phyloP scores from a whole-genome alignment of 2,113 vertebrate genomes.

The Orthonyx spaldingii region DNA sequence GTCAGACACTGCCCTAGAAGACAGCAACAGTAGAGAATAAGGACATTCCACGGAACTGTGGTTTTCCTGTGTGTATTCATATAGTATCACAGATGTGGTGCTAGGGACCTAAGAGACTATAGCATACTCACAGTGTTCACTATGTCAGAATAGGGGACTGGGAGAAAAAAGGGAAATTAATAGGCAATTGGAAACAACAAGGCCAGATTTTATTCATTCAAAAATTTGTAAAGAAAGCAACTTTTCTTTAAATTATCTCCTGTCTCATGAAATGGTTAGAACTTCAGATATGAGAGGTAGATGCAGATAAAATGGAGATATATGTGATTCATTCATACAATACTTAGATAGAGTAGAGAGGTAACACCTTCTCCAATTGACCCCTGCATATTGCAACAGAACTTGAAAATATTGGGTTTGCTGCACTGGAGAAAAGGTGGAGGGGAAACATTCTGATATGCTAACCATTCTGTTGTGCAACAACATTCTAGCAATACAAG shows the following conservation, averaged over 20 bases:
- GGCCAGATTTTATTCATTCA: not conserved
- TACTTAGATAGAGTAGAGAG: rapidly evolving
- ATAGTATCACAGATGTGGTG: not conserved
- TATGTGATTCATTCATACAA: not conserved
- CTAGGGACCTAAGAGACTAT: not conserved
- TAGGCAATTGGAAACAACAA: not conserved
- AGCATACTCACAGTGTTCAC: not conserved
- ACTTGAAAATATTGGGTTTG: not conserved
- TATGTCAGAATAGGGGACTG: not conserved
- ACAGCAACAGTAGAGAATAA: not conserved
- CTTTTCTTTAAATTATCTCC: not conserved
- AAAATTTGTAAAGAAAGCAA: not conserved
- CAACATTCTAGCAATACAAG: not conserved
- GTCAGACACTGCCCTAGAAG: not conserved
- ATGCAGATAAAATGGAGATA: not conserved
- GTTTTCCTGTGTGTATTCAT: not conserved
- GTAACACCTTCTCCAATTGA: not conserved
- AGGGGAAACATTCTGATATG: not conserved
- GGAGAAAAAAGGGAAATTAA: not conserved
- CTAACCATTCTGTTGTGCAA: not conserved
- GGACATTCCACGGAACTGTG: not conserved
- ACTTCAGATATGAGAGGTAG: not conserved
- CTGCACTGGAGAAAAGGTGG: not conserved
- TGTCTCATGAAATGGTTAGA: not conserved
- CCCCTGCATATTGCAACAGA: not conserved